These are phyloP conservation scores for Salvelinus alpinus DNA, from an alignment of 2,113 vertebrate species.

Conservation along the genomic window DNA sequence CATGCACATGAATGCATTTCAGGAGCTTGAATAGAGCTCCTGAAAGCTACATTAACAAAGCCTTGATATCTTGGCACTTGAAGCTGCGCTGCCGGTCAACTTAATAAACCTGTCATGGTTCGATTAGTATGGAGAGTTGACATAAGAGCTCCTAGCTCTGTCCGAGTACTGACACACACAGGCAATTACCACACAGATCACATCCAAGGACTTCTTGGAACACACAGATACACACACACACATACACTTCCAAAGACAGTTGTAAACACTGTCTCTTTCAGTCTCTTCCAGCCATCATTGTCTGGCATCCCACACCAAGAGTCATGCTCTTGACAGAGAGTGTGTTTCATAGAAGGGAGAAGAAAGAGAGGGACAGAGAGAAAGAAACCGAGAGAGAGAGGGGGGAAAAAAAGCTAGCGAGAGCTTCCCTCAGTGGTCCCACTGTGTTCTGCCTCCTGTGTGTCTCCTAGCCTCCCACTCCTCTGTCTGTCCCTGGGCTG, in stretches of 20 bases:
- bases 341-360: background rate
- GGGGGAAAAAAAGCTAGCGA: slow-evolving; percentile 14
- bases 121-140: slow-evolving; percentile 24
- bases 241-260: slow-evolving; percentile 8
- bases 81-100: background rate
- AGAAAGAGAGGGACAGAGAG: background rate
- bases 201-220: slow-evolving; percentile 25
- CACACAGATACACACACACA: slow-evolving; percentile 29
- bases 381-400: background rate
- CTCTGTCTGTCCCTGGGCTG: background rate
- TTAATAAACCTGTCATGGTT: background rate
- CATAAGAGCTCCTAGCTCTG: background rate
- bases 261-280: slow-evolving; percentile 19
- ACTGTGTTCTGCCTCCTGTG: slow-evolving; percentile 25
- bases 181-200: slow-evolving; percentile 46
- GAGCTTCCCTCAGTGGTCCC: slow-evolving; percentile 25
- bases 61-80: background rate
- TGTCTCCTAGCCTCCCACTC: slow-evolving; percentile 30
- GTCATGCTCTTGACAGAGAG: slow-evolving; percentile 24
- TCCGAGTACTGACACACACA: slow-evolving; percentile 43
- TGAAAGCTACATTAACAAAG: background rate
- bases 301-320: slow-evolving; percentile 11
- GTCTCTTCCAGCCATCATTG: slow-evolving; percentile 32
- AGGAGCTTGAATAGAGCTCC: background rate
- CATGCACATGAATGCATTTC: background rate